Evolutionary conservation across 2,888 invertebrate genomes (phyloP).

Genomic region (Drosophila trichaetosa): DNA sequence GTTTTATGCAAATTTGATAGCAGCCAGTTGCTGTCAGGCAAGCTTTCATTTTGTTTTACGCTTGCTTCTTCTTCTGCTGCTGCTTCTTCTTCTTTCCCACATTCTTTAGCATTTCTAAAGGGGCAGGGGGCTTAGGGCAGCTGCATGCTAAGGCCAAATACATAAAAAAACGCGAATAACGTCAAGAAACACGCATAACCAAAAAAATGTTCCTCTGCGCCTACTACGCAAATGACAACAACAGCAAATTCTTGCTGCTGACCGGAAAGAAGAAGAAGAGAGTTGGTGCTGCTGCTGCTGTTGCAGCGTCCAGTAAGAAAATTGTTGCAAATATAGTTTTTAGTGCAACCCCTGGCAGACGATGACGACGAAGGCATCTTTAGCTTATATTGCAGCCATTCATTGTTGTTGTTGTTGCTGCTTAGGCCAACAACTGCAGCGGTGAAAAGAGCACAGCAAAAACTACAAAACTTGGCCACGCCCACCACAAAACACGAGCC

Average conservation of each 20-base stretch:
- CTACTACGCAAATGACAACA: constrained; percentile 31
- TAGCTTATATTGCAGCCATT: constrained; percentile 67
- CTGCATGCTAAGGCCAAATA: constrained; percentile 28
- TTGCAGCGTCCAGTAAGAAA: constrained; percentile 74
- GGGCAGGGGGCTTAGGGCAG: not conserved
- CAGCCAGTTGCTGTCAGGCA: not conserved
- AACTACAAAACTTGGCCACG: constrained; percentile 74
- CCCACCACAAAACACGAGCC: constrained; percentile 48
- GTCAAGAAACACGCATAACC: constrained; percentile 41
- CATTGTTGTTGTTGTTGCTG: constrained; percentile 51
- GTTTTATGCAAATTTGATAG: not conserved
- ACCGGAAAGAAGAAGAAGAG: constrained; percentile 56
- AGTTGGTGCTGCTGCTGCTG: constrained; percentile 35
- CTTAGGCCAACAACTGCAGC: constrained; percentile 67
- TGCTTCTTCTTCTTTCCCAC: not conserved
- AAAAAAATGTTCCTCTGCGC: constrained; percentile 29
- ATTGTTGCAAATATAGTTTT: constrained; percentile 77
- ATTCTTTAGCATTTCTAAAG: not conserved
- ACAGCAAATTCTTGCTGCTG: constrained; percentile 37
- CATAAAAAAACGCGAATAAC: constrained; percentile 61
- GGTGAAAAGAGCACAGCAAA: constrained; percentile 72
- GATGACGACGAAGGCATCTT: constrained; percentile 46
- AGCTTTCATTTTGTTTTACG: not conserved
- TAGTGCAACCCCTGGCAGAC: constrained; percentile 56
- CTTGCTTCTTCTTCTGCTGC: not conserved